Percentiles rank a stretch among this genome's conserved stretches.
Conservation (phyloP, 2,113 vertebrate species). For the Boleophthalmus pectinirostris region DNA sequence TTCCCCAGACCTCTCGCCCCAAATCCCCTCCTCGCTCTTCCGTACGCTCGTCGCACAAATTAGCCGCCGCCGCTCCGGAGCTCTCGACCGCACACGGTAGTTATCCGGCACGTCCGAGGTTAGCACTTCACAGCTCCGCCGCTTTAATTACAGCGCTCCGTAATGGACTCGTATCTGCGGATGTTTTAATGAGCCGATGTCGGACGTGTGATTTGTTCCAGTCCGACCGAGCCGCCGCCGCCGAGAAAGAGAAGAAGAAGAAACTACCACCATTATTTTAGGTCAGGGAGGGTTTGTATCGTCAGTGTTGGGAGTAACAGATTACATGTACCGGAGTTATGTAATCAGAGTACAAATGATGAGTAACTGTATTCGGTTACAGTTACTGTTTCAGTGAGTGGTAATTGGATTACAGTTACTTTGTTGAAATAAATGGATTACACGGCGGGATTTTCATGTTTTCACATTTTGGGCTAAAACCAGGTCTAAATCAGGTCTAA, state of each 20-base stretch:
- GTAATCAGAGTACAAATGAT: no score
- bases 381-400: no score
- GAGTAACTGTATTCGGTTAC: no score
- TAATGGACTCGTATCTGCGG: slow-evolving; percentile 48
- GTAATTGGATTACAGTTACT: no score
- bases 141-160: slow-evolving; percentile 58
- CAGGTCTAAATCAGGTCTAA: no score
- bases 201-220: slow-evolving; percentile 61
- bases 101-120: slow-evolving; percentile 45
- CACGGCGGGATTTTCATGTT: no score
- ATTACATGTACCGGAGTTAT: no score
- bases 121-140: slow-evolving; percentile 32
- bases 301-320: no score
- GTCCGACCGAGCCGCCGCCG: slow-evolving; percentile 38
- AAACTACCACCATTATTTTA: slow-evolving; percentile 42
- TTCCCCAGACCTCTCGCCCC: neutral
- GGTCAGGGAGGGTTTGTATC: slow-evolving; percentile 7
- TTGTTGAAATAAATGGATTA: no score
- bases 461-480: no score
- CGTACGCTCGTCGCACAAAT: slow-evolving; percentile 5
- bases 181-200: slow-evolving; percentile 55
- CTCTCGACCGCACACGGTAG: slow-evolving; percentile 20
- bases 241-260: slow-evolving; percentile 50
- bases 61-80: slow-evolving; percentile 8
- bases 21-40: neutral